Evolutionary conservation across 1,140 invertebrate species (phyloP), one percentile per base, ranked within the genome.

Genomic region (Nilaparvata lugens): DNA sequence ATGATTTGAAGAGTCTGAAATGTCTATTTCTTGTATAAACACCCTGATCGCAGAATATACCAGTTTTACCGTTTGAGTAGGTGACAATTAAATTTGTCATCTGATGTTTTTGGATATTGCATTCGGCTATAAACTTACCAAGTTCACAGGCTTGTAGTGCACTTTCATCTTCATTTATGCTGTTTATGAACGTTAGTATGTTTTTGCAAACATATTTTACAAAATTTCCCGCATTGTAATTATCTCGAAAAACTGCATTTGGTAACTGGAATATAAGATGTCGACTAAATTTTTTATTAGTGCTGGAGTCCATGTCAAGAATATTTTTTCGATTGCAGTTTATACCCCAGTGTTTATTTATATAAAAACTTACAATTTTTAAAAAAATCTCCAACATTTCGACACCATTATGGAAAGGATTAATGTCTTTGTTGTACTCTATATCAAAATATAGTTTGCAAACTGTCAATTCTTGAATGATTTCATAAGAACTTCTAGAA

Each of bases 21-120:
- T 87, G 85, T 60, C 85, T 69, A 65, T 87, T 87, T 72, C 79
- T 85, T 2, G 82, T 79, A 64, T 88, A 87, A 19, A 87, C 84
- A 62, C 75, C 72, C 60, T 74, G 67, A 72, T 87, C 85, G 68
- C 81, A 76, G 65, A 87, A 82, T 38, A 80, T 66, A 48, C 16
- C 38, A 35, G 67, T 70, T 53, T 70, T 71, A 11, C 70, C 70
- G 62, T 75, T 75, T 0, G 62, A 66, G 43, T 74, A 74, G 13
- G 66, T 51, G 6, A 79, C 65, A n/a, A 75, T 61, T 48, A 78
- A 64, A 35, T 71, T 64, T 60, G 42, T 21, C 56, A 58, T 58
- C 19, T 45, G 48, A 45, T 35, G 21, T 4, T 1, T 56, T 40
- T 21, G 21, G 18, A 38, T 43, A 23, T 42, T 72, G 56, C 0